Base-by-base conservation (phyloP, 2,113 vertebrate species). In the Grus americana region DNA sequence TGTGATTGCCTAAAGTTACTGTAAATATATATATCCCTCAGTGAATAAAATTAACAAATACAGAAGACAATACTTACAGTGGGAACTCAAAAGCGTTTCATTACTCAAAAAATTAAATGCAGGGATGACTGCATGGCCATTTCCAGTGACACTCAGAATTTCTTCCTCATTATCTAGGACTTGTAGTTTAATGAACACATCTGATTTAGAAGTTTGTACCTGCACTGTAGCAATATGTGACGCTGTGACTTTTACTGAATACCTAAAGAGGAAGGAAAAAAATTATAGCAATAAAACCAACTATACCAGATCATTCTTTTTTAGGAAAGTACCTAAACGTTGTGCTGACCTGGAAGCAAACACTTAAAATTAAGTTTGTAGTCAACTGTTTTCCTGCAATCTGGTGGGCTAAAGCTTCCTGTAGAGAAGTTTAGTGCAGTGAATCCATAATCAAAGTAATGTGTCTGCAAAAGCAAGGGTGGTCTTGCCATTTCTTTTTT, bases 91-190 rank as follows among this genome's bases (percentile, higher is more conserved):
- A 79, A 72, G 50, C 3, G 61, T 96, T 88, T 97, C 96, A 84
- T 91, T 97, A 9, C 96, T 84, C 72, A 97, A 72, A 97, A 99
- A 99, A 90, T 81, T 89, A 97, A 99, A 98, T 23, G 97, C 95
- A 38, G 99, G 99, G 75, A 99, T 98, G 24, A 99, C 40, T 57
- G 98, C 98, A 52, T 98, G 98, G 44, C 99, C 99, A 86, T 97
- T 99, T 52, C 99, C 99, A 7, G 65, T 95, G 59, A 95, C 88
- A 84, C 97, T 95, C 8, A 84, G 93, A 26, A 99, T 87, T 76
- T 97, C 96, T 65, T 98, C 98, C 55, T 98, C 98, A 11, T 98
- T 97, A 91, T 99, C 98, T 86, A 99, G 96, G 80, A 99, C 91
- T 86, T 98, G 98, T 29, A 99, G 92, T 76, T 98, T 98, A 95